phyloP scores from a whole-genome alignment of 2,113 vertebrate genomes.

The Albula goreensis region DNA sequence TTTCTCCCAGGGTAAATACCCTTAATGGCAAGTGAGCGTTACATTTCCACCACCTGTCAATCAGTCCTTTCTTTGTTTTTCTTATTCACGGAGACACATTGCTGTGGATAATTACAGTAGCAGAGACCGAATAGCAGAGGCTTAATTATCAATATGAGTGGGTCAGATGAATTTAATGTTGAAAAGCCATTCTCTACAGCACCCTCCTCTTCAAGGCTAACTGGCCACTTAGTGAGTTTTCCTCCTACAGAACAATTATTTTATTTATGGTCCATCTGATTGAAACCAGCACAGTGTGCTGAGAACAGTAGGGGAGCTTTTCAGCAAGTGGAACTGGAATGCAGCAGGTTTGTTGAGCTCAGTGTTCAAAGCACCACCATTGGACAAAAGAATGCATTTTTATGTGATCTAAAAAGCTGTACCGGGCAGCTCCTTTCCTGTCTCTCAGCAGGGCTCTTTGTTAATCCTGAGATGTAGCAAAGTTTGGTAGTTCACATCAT shows the following conservation, averaged over 20 bases:
- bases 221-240: not conserved
- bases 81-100: not conserved
- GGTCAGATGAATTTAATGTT: not conserved
- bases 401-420: no score
- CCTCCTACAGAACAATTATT: slow-evolving; percentile 6
- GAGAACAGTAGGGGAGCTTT: not conserved
- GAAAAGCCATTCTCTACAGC: not conserved
- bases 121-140: not conserved
- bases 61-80: not conserved
- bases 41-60: not conserved
- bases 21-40: not conserved
- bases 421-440: no score
- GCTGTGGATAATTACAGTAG: not conserved
- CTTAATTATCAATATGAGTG: not conserved
- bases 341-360: not conserved
- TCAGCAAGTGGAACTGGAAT: not conserved
- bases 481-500: no score
- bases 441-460: no score
- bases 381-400: no score
- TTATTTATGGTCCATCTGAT: not conserved
- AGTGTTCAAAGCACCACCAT: no score
- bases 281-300: not conserved
- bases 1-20: not conserved
- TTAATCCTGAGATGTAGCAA: no score
- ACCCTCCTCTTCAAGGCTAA: not conserved